phyloP scores from a whole-genome alignment of 2,797 vertebrate species.

The Microhierax caerulescens region DNA sequence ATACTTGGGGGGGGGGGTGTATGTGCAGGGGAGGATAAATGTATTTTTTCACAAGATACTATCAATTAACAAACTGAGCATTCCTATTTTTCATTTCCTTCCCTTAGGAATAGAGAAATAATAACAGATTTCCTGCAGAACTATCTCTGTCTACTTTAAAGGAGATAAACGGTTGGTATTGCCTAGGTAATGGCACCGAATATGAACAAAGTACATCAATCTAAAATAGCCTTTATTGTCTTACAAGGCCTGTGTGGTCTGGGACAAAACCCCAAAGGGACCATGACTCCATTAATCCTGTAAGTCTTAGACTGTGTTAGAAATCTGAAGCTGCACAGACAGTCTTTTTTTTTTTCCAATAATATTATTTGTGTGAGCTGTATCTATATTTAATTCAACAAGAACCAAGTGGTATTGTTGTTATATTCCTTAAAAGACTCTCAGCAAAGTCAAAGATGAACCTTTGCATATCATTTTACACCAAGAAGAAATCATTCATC shows the following conservation, averaged over 20 bases:
- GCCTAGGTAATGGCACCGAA: conserved; percentile 37
- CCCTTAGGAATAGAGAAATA: conserved; percentile 49
- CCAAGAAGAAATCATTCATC: conserved; percentile 13
- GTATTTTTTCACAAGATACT: conserved; percentile 12
- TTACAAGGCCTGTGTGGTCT: conserved; percentile 39
- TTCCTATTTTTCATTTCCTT: conserved; percentile 17
- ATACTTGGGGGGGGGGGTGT: background rate
- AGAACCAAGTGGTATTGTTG: conserved; percentile 33
- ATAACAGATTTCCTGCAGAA: conserved; percentile 58
- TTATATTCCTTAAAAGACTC: conserved; percentile 5
- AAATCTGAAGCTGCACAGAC: conserved; percentile 35
- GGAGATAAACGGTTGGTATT: conserved; percentile 46
- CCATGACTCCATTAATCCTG: conserved; percentile 39
- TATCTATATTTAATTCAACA: conserved; percentile 49
- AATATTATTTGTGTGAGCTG: conserved; percentile 53
- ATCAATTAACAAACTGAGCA: conserved; percentile 25
- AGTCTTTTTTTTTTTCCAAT: background rate
- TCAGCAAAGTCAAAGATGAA: conserved; percentile 37
- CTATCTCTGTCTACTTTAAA: conserved; percentile 56
- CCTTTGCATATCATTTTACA: conserved; percentile 39
- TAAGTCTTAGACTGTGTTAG: background rate
- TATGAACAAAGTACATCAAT: conserved; percentile 56
- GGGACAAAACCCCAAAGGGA: conserved; percentile 36
- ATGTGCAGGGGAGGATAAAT: background rate
- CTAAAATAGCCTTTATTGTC: conserved; percentile 32